These are phyloP conservation scores for Listronotus oregonensis DNA, from an alignment of 1,140 invertebrate species.

Conservation along the genomic window DNA sequence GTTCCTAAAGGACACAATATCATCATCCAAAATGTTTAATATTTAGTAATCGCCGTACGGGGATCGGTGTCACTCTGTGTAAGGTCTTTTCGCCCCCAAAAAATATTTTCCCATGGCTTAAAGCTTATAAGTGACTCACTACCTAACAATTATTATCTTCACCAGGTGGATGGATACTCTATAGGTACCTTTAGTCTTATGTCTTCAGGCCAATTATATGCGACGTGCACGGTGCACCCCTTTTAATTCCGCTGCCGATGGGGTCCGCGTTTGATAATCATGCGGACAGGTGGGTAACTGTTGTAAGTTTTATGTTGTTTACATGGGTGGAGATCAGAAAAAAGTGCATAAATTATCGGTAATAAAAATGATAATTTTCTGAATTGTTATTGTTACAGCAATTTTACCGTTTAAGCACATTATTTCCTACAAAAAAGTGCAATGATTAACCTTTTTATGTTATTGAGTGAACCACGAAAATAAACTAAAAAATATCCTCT, in stretches of 20 bases:
- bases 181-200: slow-evolving; percentile 12
- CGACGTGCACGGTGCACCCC: slow-evolving; percentile 25
- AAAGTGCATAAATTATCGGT: no score
- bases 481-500: no score
- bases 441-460: no score
- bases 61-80: slow-evolving; percentile 35
- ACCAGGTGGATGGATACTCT: slow-evolving; percentile 34
- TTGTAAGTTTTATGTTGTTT: no score
- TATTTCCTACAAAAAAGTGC: no score
- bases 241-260: slow-evolving; percentile 24
- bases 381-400: slow-evolving; percentile 7
- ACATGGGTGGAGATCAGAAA: neutral
- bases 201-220: slow-evolving; percentile 29
- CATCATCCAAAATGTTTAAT: no score
- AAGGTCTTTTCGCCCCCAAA: slow-evolving; percentile 22
- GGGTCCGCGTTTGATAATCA: slow-evolving; percentile 25
- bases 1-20: no score
- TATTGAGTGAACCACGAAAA: no score
- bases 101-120: slow-evolving; percentile 18
- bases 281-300: slow-evolving; percentile 24
- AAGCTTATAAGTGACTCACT: slow-evolving; percentile 35
- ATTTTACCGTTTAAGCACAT: no score
- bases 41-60: neutral
- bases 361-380: neutral
- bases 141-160: slow-evolving; percentile 37